Conservation (phyloP, 2,113 vertebrate species). For the Anguilla japonica region DNA sequence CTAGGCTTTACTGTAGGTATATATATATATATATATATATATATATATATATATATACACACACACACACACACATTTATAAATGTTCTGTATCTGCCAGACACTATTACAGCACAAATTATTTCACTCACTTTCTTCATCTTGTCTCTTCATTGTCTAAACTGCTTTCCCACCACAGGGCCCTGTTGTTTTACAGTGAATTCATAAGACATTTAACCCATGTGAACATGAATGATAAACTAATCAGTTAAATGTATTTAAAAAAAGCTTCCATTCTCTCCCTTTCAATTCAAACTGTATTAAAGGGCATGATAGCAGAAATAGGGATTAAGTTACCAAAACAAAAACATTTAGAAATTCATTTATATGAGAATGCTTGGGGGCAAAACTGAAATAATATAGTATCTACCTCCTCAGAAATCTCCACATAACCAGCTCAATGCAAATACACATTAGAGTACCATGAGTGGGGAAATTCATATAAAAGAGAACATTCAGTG, state of each 20-base stretch:
- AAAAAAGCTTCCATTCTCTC: conserved; percentile 46
- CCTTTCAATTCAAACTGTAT: background rate
- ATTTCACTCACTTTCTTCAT: conserved; percentile 27
- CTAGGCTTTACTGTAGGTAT: too few species aligned
- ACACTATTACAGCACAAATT: background rate
- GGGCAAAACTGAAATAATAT: background rate
- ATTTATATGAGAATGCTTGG: background rate
- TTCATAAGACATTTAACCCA: conserved; percentile 33
- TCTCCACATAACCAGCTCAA: background rate
- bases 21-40: too few species aligned
- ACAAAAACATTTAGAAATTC: background rate
- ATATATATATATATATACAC: too few species aligned
- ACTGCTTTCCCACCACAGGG: conserved; percentile 43
- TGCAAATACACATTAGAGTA: background rate
- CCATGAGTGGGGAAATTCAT: background rate
- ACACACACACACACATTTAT: too few species aligned
- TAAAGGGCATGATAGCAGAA: background rate
- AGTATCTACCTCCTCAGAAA: background rate
- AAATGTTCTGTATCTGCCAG: too few species aligned
- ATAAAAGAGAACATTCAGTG: background rate
- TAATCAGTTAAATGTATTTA: conserved; percentile 57
- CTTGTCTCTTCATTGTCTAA: background rate
- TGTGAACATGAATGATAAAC: conserved; percentile 67
- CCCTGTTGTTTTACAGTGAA: conserved; percentile 44
- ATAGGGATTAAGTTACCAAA: background rate